phyloP scores from a whole-genome alignment of 2,888 invertebrate species.

The Athalia cordata region DNA sequence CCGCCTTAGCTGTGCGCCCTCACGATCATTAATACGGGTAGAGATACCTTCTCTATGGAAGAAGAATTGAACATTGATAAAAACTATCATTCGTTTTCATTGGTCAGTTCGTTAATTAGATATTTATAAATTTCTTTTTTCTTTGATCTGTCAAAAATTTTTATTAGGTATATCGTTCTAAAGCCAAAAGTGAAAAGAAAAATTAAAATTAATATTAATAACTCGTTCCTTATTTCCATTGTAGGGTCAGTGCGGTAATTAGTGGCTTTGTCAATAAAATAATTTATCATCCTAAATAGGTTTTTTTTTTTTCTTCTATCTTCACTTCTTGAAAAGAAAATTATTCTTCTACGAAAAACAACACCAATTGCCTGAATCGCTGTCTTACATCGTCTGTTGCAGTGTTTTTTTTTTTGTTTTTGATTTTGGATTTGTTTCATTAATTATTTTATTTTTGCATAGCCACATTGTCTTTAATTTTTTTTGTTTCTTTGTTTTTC shows the following conservation, averaged over 20 bases:
- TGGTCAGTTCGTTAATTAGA: not conserved
- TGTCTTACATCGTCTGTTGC: not conserved
- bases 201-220: not conserved
- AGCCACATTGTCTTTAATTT: slow-evolving; percentile 45
- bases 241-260: too few relatives aligned
- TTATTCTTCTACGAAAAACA: too few relatives aligned
- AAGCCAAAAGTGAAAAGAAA: not conserved
- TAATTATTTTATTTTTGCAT: slow-evolving; percentile 5
- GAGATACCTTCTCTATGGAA: slow-evolving; percentile 70
- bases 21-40: slow-evolving; percentile 66
- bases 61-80: slow-evolving; percentile 64
- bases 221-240: not conserved
- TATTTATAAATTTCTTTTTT: slow-evolving; percentile 41
- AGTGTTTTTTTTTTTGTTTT: not conserved
- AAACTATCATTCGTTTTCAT: slow-evolving; percentile 4
- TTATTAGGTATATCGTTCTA: too few relatives aligned
- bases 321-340: too few relatives aligned
- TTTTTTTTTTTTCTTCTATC: not conserved
- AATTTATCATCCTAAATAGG: not conserved
- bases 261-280: too few relatives aligned
- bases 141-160: not conserved
- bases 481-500: not conserved
- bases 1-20: slow-evolving; percentile 66
- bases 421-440: not conserved
- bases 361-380: slow-evolving; percentile 7